Evolutionary conservation across 2,888 invertebrate genomes (phyloP).

Genomic region (Ormyrus rosae): DNA sequence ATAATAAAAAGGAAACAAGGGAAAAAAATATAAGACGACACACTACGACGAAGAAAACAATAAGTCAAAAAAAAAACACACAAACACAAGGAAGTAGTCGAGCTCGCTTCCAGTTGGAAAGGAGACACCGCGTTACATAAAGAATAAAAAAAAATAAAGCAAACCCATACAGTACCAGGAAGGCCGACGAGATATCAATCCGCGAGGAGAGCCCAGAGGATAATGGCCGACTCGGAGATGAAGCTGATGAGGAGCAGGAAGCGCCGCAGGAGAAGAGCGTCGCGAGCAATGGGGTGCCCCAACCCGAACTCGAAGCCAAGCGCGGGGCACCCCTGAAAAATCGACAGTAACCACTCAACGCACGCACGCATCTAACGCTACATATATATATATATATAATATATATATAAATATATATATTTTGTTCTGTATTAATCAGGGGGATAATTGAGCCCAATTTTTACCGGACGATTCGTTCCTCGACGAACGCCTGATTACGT

Average conservation of each 20-base stretch:
- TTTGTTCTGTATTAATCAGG: no score
- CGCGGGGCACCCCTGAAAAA: conserved; percentile 68
- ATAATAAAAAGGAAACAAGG: conserved; percentile 65
- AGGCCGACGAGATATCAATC: no score
- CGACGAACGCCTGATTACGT: neutral
- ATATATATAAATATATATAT: no score
- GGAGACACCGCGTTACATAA: neutral
- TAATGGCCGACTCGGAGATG: conserved; percentile 31
- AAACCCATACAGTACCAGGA: neutral
- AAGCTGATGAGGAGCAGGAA: conserved; percentile 68
- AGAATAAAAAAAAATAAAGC: conserved; percentile 2
- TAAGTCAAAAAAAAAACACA: neutral
- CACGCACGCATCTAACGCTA: neutral
- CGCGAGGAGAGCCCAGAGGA: no score
- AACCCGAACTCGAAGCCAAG: conserved; percentile 63
- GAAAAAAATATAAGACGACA: neutral
- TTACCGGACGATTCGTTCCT: no score
- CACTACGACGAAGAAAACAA: conserved; percentile 25
- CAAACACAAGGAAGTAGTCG: neutral
- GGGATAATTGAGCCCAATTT: no score
- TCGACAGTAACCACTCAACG: conserved; percentile 33
- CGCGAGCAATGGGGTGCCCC: conserved; percentile 71
- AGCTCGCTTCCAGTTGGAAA: no score
- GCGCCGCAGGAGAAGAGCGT: conserved; percentile 60
- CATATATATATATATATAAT: no score